Evolutionary conservation across 2,888 invertebrate genomes (phyloP).

Genomic region (Cephus sareptanus): DNA sequence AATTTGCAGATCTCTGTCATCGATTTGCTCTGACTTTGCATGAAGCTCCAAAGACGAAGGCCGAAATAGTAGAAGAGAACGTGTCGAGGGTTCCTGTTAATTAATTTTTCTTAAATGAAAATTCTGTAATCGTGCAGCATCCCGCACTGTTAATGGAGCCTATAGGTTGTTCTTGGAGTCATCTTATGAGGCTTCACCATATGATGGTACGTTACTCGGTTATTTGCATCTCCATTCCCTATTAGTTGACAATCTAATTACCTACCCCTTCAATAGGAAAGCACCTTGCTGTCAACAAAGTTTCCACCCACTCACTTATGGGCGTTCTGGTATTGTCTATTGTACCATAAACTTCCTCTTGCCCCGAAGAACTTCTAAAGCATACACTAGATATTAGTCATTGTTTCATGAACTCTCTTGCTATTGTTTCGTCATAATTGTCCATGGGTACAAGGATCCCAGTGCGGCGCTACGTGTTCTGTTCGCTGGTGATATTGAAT

Average conservation of each 20-base stretch:
- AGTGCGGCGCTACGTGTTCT: not conserved
- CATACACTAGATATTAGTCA: not conserved
- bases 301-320: not conserved
- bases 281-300: not conserved
- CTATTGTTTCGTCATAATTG: not conserved
- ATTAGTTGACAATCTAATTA: constrained; percentile 42
- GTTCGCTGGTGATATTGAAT: not conserved
- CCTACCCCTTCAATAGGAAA: constrained; percentile 1
- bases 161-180: not conserved
- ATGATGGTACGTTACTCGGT: constrained; percentile 15
- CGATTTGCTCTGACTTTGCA: not conserved
- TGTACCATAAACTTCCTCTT: not conserved
- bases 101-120: not conserved
- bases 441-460: not conserved
- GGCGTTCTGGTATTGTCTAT: not conserved
- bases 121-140: not conserved
- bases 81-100: not conserved
- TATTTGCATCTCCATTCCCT: constrained; percentile 36
- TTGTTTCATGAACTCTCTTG: not conserved
- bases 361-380: not conserved
- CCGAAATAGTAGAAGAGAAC: not conserved
- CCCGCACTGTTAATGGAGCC: not conserved
- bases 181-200: not conserved
- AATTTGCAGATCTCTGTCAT: not conserved
- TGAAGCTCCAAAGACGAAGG: not conserved